phyloP scores from a whole-genome alignment of 2,888 invertebrate genomes.

The Penaeus monodon region DNA sequence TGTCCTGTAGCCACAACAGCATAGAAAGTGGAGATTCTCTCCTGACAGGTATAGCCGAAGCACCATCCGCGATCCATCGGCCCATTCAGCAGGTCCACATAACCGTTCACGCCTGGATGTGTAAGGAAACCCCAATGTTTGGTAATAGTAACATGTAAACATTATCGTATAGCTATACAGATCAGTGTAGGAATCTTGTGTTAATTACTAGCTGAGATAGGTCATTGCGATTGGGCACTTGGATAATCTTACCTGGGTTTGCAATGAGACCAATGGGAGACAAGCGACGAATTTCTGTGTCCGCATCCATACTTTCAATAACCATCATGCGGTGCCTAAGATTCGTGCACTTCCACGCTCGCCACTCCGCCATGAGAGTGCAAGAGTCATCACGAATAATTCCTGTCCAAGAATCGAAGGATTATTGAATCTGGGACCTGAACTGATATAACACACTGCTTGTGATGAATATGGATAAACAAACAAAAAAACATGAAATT shows the following conservation, averaged over 20 bases:
- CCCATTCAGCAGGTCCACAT: slow-evolving; percentile 61
- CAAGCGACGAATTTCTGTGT: slow-evolving; percentile 56
- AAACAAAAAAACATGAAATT: no score
- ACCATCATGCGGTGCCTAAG: slow-evolving; percentile 58
- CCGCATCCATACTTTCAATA: slow-evolving; percentile 61
- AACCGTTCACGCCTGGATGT: slow-evolving; percentile 40
- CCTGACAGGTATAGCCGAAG: slow-evolving; percentile 62
- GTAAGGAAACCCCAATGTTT: neutral
- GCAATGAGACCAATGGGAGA: slow-evolving; percentile 60
- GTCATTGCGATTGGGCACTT: neutral
- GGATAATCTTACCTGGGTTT: slow-evolving; percentile 42
- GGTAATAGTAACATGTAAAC: no score
- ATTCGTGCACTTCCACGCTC: slow-evolving; percentile 43
- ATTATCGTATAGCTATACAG: no score
- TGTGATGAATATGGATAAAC: no score
- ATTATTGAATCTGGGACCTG: neutral
- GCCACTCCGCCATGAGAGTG: slow-evolving; percentile 37
- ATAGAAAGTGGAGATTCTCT: slow-evolving; percentile 63
- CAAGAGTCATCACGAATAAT: slow-evolving; percentile 43
- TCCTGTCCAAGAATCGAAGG: slow-evolving; percentile 11
- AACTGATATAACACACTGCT: neutral
- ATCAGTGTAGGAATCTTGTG: no score
- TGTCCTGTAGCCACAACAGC: slow-evolving; percentile 30
- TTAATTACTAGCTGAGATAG: no score
- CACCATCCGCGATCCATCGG: slow-evolving; percentile 63